These are phyloP conservation scores for Drosophila obscura DNA, from an alignment of 1,140 invertebrate genomes.

Conservation along the genomic window DNA sequence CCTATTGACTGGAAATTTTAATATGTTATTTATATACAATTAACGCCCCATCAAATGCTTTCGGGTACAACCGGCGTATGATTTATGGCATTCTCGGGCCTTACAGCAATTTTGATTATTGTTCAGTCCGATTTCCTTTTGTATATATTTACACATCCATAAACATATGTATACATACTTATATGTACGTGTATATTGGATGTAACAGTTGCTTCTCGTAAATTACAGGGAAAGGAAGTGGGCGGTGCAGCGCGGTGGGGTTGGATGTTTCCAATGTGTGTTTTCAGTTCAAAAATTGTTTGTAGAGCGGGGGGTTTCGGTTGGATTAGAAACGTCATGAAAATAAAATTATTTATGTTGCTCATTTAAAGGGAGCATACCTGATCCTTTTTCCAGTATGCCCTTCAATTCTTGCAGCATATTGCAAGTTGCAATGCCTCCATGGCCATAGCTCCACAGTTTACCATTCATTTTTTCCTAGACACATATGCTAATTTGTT, in stretches of 20 bases:
- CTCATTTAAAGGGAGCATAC: slow-evolving; percentile 63
- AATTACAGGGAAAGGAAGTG: slow-evolving; percentile 44
- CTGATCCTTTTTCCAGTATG: background rate
- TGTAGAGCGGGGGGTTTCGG: slow-evolving; percentile 35
- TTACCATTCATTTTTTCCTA: background rate
- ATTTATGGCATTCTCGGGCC: slow-evolving; percentile 66
- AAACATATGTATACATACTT: background rate
- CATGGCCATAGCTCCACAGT: background rate
- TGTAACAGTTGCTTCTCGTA: slow-evolving; percentile 70
- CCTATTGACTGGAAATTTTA: slow-evolving; percentile 81
- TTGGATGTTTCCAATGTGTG: slow-evolving; percentile 8
- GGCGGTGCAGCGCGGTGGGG: background rate
- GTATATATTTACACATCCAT: slow-evolving; percentile 5
- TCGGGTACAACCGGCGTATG: slow-evolving; percentile 76
- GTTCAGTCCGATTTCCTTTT: slow-evolving; percentile 59
- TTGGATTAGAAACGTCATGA: slow-evolving; percentile 59
- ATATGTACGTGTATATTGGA: slow-evolving; percentile 12
- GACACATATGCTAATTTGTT: slow-evolving; percentile 78
- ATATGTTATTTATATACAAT: slow-evolving; percentile 82
- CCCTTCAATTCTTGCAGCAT: background rate
- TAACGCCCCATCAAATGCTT: slow-evolving; percentile 65
- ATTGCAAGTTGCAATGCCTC: slow-evolving; percentile 1
- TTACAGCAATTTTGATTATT: slow-evolving; percentile 53
- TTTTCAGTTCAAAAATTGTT: slow-evolving; percentile 49
- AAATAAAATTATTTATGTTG: slow-evolving; percentile 74